Evolutionary conservation across 2,113 vertebrate species (phyloP).

Genomic region (Puntigrus tetrazona): DNA sequence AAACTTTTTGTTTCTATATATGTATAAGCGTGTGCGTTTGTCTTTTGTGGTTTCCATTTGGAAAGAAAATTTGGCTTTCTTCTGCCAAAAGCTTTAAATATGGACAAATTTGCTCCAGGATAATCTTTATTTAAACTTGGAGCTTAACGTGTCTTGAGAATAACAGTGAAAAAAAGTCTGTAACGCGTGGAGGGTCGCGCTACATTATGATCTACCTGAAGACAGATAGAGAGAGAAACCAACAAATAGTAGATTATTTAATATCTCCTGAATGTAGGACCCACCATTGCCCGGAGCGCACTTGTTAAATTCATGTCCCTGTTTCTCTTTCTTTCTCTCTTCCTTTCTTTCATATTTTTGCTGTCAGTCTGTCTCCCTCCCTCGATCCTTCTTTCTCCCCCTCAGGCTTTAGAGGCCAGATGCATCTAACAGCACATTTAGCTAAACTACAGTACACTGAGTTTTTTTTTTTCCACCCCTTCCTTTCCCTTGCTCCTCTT

Average conservation of each 20-base stretch:
- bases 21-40: background rate
- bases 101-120: slow-evolving; percentile 83
- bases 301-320: slow-evolving; percentile 80
- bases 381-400: slow-evolving; percentile 58
- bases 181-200: background rate
- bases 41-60: background rate
- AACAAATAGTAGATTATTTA: slow-evolving; percentile 85
- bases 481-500: slow-evolving; percentile 76
- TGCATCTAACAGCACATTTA: slow-evolving; percentile 97
- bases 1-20: slow-evolving; percentile 55
- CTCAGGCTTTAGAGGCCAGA: slow-evolving; percentile 86
- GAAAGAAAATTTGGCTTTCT: background rate
- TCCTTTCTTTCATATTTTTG: slow-evolving; percentile 40
- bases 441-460: slow-evolving; percentile 91
- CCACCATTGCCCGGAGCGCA: slow-evolving; percentile 78
- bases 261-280: slow-evolving; percentile 88
- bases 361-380: slow-evolving; percentile 7
- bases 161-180: background rate
- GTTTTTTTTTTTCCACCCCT: slow-evolving; percentile 88
- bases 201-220: slow-evolving; percentile 5
- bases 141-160: background rate
- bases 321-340: slow-evolving; percentile 79
- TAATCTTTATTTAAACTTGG: slow-evolving; percentile 3
- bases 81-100: slow-evolving; percentile 43
- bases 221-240: background rate